Evolutionary conservation across 2,113 vertebrate species (phyloP).

Genomic region (Cololabis saira): DNA sequence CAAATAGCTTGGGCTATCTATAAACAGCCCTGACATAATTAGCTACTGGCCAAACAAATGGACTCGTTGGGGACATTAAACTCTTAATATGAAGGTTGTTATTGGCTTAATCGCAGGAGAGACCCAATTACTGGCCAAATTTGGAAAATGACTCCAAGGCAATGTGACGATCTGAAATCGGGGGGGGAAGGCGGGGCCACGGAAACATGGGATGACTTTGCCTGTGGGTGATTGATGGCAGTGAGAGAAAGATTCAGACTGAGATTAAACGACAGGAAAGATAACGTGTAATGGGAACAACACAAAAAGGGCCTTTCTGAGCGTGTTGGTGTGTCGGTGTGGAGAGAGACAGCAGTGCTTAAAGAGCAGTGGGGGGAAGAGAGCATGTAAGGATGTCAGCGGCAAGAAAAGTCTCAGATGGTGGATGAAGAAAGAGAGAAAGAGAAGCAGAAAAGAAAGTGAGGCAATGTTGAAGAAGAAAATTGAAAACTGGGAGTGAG

Average conservation of each 20-base stretch:
- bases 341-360: slow-evolving; percentile 31
- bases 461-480: slow-evolving; percentile 5
- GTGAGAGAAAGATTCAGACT: slow-evolving; percentile 43
- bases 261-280: slow-evolving; percentile 44
- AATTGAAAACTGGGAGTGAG: not conserved
- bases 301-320: slow-evolving; percentile 25
- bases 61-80: slow-evolving; percentile 80
- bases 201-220: slow-evolving; percentile 60
- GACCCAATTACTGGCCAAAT: slow-evolving; percentile 71
- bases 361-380: slow-evolving; percentile 19
- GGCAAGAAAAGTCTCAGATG: slow-evolving; percentile 35
- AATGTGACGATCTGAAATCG: slow-evolving; percentile 40
- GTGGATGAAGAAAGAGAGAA: slow-evolving; percentile 8
- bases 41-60: slow-evolving; percentile 68
- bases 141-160: slow-evolving; percentile 64
- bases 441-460: slow-evolving; percentile 15
- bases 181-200: not conserved
- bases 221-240: slow-evolving; percentile 48
- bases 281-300: slow-evolving; percentile 12
- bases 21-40: slow-evolving; percentile 75
- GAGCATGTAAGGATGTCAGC: slow-evolving; percentile 22
- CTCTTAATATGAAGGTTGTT: slow-evolving; percentile 78
- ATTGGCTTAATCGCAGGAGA: slow-evolving; percentile 77
- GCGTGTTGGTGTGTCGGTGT: slow-evolving; percentile 24
- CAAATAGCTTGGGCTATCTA: slow-evolving; percentile 72